Evolutionary conservation across 2,797 vertebrate species (phyloP).

Genomic region (Mormyrus hasselquistii): DNA sequence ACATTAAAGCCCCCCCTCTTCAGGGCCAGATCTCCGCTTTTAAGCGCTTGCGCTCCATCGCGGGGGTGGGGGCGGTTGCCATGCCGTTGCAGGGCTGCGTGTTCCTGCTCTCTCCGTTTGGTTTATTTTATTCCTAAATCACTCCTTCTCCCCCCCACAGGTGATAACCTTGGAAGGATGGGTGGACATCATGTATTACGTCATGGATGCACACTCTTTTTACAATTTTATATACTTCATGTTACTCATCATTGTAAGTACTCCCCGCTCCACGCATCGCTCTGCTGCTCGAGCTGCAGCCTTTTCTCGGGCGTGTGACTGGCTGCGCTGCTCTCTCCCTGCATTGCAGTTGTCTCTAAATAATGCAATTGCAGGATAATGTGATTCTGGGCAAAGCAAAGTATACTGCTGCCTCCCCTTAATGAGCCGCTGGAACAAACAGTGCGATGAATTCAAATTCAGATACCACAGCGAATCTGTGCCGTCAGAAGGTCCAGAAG

Average conservation of each 20-base stretch:
- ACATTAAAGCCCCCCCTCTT: neutral
- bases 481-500: neutral
- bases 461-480: neutral
- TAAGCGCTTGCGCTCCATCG: neutral
- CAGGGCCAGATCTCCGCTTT: neutral
- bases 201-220: constrained; percentile 96
- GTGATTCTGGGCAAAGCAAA: neutral
- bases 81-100: neutral
- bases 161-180: constrained; percentile 97
- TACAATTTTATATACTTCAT: constrained; percentile 83
- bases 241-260: constrained; percentile 76
- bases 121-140: constrained; percentile 17
- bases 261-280: neutral
- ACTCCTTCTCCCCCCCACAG: constrained; percentile 47
- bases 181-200: constrained; percentile 99
- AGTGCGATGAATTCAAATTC: neutral
- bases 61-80: neutral
- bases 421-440: neutral
- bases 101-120: neutral
- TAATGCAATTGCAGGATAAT: constrained; percentile 8
- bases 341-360: neutral
- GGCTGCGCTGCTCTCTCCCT: neutral
- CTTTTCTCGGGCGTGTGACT: neutral
- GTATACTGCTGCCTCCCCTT: neutral
- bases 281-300: neutral